Base-by-base conservation (phyloP, 2,888 invertebrate genomes). In the Ornithoptera alexandrae region DNA sequence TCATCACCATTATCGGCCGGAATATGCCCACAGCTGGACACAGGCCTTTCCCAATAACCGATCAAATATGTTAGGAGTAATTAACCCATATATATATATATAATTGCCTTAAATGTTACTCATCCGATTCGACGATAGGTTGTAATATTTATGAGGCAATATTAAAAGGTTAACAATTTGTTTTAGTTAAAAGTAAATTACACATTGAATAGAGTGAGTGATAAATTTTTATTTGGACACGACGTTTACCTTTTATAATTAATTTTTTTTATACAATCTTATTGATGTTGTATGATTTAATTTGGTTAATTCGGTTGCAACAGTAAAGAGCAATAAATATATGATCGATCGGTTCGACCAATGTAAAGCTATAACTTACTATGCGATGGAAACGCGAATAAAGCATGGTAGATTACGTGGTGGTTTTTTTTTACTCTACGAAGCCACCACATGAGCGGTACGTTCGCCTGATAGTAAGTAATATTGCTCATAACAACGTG, bases 161-260 rank as follows among this genome's bases (percentile, higher is more conserved):
- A 30, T 30, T 36, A 30, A 68, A 62, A 68, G 67, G 67, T 68
- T 62, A 68, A 68, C 62, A 57, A 36, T 62, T 66, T 39, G 12
- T 58, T 58, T 58, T 50, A 36, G 60, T 60, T 30, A 57, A 66
- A 59, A 60, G 18, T 61, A 7, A 39, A 61, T 39, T 17, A 53
- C 30, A 53, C 46, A 20, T 36, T 42, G 17, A 57, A 10, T 18
- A 3, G 18, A n/a, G 30, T 53, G 10, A 18, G 18, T 18, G n/a
- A 56, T 56, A 30, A 56, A 56, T 53, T 56, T 30, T 36, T 53
- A 63, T 63, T n/a, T n/a, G 56, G 36, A 53, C 4, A 58, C 57
- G n/a, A 58, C 3, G n/a, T 58, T 58, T n/a, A 53, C 5, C n/a
- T 53, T 53, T n/a, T 53, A 53, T 6, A 3, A n/a, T n/a, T 15